These are phyloP conservation scores for Gadopsis marmoratus DNA, from an alignment of 2,797 vertebrate species.

Conservation along the genomic window DNA sequence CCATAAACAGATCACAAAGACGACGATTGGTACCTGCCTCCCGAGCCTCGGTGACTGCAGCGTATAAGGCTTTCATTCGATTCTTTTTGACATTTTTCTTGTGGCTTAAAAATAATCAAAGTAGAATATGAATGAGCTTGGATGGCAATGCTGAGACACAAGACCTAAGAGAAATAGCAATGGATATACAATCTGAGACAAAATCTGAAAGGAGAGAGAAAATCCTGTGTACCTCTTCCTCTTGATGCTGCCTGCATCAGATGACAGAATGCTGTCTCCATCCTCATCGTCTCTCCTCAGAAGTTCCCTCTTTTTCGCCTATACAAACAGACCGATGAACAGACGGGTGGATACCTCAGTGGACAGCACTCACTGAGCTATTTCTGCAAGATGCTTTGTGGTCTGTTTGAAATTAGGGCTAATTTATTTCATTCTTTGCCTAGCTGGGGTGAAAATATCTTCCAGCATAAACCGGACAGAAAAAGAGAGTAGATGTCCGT, in stretches of 20 bases:
- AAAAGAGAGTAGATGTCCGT: constrained; percentile 2
- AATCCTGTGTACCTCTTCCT: constrained; percentile 89
- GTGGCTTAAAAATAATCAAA: constrained; percentile 78
- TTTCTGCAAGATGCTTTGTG: neutral
- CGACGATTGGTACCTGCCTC: constrained; percentile 90
- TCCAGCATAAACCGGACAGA: neutral
- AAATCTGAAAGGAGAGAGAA: neutral
- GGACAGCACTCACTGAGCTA: neutral
- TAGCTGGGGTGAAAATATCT: constrained; percentile 1
- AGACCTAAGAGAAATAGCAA: neutral
- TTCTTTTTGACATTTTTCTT: constrained; percentile 98
- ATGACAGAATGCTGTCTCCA: constrained; percentile 95
- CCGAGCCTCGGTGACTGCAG: constrained; percentile 91
- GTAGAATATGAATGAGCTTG: neutral
- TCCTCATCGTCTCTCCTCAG: constrained; percentile 94
- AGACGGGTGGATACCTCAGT: neutral
- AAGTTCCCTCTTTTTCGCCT: constrained; percentile 96
- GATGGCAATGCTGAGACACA: neutral
- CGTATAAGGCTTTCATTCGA: constrained; percentile 94
- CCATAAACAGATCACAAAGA: constrained; percentile 97
- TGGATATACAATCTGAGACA: neutral
- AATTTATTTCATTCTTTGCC: neutral
- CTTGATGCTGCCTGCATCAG: constrained; percentile 94
- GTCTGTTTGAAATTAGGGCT: neutral
- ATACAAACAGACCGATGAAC: constrained; percentile 45